Evolutionary conservation across 2,888 invertebrate species (phyloP).

Genomic region (Artemia sinica): DNA sequence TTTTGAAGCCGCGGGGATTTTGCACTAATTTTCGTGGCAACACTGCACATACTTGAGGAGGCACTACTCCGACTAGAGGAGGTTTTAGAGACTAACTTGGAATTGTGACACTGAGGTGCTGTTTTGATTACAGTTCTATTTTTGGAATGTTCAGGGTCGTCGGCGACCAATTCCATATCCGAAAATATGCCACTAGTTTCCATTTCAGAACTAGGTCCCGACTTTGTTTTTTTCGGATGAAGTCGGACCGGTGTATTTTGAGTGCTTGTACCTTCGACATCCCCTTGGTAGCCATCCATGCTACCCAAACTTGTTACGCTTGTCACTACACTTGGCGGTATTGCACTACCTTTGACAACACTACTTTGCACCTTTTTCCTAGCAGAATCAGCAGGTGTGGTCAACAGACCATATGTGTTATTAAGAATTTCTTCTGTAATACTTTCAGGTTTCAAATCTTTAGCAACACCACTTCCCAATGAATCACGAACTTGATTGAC

Average conservation of each 20-base stretch:
- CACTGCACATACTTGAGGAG: neutral
- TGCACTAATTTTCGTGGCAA: neutral
- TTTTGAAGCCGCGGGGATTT: neutral
- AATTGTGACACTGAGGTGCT: neutral
- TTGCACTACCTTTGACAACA: neutral
- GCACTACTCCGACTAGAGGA: neutral
- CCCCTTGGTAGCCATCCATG: slow-evolving; percentile 1
- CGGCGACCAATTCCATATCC: neutral
- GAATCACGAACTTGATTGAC: too few species aligned
- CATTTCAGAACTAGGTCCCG: neutral
- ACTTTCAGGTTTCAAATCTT: too few species aligned
- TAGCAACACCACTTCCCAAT: too few species aligned
- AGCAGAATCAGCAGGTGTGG: too few species aligned
- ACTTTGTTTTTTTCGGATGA: neutral
- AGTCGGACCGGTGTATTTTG: slow-evolving; percentile 13
- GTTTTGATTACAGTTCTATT: neutral
- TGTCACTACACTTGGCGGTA: neutral
- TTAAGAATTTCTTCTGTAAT: too few species aligned
- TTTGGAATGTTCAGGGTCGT: neutral
- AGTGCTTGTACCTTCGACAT: neutral
- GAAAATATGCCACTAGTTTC: slow-evolving; percentile 10
- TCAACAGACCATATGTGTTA: too few species aligned
- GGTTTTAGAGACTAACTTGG: neutral
- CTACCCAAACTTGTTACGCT: slow-evolving; percentile 12
- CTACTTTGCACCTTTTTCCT: too few species aligned